phyloP scores from a whole-genome alignment of 2,113 vertebrate species.

The Heliornis fulica region DNA sequence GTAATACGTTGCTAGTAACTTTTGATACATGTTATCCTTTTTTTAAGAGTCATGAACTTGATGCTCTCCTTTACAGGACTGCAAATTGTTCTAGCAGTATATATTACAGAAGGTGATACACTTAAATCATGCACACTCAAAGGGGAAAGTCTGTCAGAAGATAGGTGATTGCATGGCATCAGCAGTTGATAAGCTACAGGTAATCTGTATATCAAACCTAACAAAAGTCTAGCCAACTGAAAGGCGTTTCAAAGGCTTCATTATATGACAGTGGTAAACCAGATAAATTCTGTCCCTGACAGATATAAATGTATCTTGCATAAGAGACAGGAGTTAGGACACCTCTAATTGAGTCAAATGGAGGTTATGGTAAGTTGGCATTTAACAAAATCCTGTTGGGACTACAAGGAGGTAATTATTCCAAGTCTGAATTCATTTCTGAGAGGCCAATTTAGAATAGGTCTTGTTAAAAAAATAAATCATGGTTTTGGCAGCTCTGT shows the following conservation, averaged over 20 bases:
- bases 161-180: not conserved
- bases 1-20: not conserved
- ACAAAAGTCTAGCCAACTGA: not conserved
- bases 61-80: not conserved
- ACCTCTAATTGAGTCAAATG: not conserved
- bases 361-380: not conserved
- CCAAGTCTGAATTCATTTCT: not conserved
- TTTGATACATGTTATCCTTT: not conserved
- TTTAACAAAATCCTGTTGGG: not conserved
- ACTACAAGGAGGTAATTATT: not conserved
- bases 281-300: not conserved
- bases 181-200: not conserved
- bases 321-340: not conserved
- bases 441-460: not conserved
- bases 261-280: not conserved
- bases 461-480: not conserved
- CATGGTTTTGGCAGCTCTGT: not conserved
- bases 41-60: not conserved
- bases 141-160: not conserved
- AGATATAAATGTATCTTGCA: not conserved
- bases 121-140: not conserved
- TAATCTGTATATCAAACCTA: not conserved
- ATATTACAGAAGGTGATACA: not conserved
- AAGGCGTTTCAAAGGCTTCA: not conserved
- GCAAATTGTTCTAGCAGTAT: not conserved